Base-by-base conservation (phyloP, 2,797 vertebrate genomes). In the Harpagifer antarcticus region DNA sequence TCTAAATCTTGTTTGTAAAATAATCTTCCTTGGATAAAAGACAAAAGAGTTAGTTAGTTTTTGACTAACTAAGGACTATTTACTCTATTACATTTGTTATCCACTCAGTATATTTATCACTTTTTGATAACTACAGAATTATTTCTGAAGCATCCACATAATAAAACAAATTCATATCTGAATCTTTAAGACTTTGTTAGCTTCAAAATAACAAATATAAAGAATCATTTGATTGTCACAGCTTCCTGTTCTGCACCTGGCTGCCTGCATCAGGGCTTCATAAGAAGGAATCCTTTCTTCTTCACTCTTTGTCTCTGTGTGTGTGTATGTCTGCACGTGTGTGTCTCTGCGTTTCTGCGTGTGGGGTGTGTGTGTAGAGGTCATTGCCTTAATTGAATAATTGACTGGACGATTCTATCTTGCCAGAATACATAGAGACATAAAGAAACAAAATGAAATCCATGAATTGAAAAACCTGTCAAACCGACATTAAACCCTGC, bases 251-350 rank as follows among this genome's bases (percentile, higher is more conserved):
- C 79, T 84, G 88, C 84, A 90, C 84, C 86, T 90, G 82, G 69
- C 48, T 48, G 81, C 68, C 79, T 66, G 64, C 75, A 78, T 72
- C 48, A 42, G 60, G 12, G 66, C 74, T 82, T 85, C 54, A 72
- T 76, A 89, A 89, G 81, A 87, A 87, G 78, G 79, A 83, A 82
- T 75, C 61, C 78, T 88, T 88, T 89, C 79, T 88, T 88, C 81
- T 76, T 76, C 20, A 5, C 33, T 37, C 33, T 9, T 33, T 74
- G 42, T 62, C 56, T 72, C 64, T 74, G 75, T 15, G 15, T 52
- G 64, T 50, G 44, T 59, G 58, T 49, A 62, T 67, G 19, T 45
- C 43, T 53, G 58, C 40, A 59, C 43, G 42, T 60, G 59, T 66
- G 42, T 66, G 42, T 67, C 37, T 58, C 67, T 52, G 54, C 33